These are phyloP conservation scores for Drosophila nigrodunni DNA, from an alignment of 1,140 invertebrate species.

Conservation along the genomic window DNA sequence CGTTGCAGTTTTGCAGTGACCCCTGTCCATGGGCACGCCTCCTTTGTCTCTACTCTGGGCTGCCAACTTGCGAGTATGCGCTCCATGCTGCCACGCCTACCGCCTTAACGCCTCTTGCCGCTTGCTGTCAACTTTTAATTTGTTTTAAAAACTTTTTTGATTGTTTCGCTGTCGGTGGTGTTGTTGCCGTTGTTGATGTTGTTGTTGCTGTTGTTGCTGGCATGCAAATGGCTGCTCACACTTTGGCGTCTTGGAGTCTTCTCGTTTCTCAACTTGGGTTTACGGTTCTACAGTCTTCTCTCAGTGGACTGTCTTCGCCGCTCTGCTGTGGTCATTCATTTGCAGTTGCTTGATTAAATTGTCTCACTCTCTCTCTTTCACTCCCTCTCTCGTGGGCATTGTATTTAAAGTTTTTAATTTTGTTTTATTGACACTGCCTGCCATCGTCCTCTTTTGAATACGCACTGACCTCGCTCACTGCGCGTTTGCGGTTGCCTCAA, in stretches of 20 bases:
- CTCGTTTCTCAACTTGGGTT: constrained; percentile 27
- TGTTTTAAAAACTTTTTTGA: constrained; percentile 82
- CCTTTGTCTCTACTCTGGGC: background rate
- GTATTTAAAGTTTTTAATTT: constrained; percentile 79
- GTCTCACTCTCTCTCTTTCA: constrained; percentile 29
- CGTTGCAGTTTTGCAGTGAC: constrained; percentile 46
- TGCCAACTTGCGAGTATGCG: background rate
- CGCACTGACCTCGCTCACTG: background rate
- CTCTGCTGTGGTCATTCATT: constrained; percentile 69
- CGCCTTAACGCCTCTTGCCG: background rate
- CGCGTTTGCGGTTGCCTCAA: background rate
- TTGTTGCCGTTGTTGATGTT: constrained; percentile 25
- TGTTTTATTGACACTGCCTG: constrained; percentile 72
- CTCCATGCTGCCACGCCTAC: background rate
- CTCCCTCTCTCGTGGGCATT: background rate
- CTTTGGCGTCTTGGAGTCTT: constrained; percentile 37
- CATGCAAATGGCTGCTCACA: constrained; percentile 62
- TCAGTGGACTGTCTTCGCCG: constrained; percentile 7
- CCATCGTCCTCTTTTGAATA: constrained; percentile 1
- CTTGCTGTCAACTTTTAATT: constrained; percentile 76
- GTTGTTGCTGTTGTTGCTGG: constrained; percentile 27
- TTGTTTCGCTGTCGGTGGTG: constrained; percentile 59
- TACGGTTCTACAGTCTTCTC: constrained; percentile 10
- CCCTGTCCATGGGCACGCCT: background rate
- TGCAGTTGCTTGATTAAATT: constrained; percentile 78